Conservation (phyloP, 1,140 invertebrate genomes). For the Pemphigus obesinymphae region DNA sequence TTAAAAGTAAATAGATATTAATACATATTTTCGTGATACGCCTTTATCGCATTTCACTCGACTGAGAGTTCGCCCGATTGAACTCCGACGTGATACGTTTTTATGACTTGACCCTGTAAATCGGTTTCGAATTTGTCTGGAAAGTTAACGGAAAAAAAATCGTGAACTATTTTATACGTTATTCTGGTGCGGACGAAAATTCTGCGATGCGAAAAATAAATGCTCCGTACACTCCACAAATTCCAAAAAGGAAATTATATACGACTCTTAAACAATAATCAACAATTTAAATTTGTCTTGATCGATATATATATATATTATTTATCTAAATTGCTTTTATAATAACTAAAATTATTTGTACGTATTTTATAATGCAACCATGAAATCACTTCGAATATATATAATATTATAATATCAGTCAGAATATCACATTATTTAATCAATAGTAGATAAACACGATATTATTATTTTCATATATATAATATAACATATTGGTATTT, state of each 20-base stretch:
- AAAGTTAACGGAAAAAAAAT: neutral
- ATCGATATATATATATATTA: neutral
- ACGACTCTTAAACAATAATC: too few species aligned
- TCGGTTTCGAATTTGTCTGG: neutral
- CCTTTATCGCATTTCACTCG: neutral
- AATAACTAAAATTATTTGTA: too few species aligned
- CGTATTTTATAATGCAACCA: neutral
- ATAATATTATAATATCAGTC: neutral
- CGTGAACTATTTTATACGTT: neutral
- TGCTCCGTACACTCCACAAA: neutral
- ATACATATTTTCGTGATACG: neutral
- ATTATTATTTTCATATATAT: too few species aligned
- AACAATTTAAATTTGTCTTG: too few species aligned
- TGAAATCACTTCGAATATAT: too few species aligned
- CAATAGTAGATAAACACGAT: neutral
- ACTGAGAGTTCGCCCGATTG: constrained; percentile 1
- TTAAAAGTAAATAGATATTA: neutral
- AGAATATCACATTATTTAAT: neutral
- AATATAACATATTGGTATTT: neutral
- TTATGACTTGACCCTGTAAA: neutral
- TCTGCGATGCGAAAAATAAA: constrained; percentile 5
- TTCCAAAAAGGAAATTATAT: neutral
- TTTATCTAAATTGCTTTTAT: too few species aligned
- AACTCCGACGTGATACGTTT: neutral
- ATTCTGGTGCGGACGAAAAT: neutral